A percentile compares a stretch with the other conserved stretches of the same genome.
phyloP scores from a whole-genome alignment of 1,140 invertebrate species.

The Drosophila gunungcola region DNA sequence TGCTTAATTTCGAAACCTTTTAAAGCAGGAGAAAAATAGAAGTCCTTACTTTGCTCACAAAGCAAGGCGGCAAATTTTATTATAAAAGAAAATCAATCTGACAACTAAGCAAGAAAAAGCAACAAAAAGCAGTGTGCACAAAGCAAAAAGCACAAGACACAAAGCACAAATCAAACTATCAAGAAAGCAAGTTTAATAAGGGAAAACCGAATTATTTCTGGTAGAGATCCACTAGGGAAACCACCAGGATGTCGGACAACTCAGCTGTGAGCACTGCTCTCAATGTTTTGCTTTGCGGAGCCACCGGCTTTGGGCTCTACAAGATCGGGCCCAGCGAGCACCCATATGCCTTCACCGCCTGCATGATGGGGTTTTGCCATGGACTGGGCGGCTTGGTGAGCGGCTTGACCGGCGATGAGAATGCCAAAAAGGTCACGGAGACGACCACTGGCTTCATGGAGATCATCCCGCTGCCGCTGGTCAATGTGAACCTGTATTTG shows the following conservation, averaged over 20 bases:
- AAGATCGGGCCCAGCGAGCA: conserved; percentile 45
- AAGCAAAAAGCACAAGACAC: background rate
- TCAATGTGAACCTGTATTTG: conserved; percentile 68
- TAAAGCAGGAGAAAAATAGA: background rate
- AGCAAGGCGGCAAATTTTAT: background rate
- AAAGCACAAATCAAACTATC: background rate
- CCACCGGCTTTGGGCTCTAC: conserved; percentile 54
- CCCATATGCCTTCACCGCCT: conserved; percentile 72
- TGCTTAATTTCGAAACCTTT: background rate
- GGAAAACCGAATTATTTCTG: background rate
- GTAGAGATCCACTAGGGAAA: too few relatives aligned
- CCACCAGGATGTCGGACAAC: conserved; percentile 56
- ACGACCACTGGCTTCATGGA: conserved; percentile 40
- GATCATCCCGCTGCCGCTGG: conserved; percentile 63
- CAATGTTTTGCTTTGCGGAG: conserved; percentile 59
- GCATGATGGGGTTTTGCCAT: conserved; percentile 69
- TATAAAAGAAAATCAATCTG: too few relatives aligned
- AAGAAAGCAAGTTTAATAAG: background rate
- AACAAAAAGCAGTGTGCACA: too few relatives aligned
- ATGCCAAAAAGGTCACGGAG: background rate
- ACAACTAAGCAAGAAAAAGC: too few relatives aligned
- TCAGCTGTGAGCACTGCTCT: conserved; percentile 26
- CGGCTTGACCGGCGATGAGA: background rate
- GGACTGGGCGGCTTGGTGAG: conserved; percentile 49
- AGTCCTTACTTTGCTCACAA: background rate